A percentile compares a stretch with the other conserved stretches of the same genome.
Evolutionary conservation across 2,113 vertebrate genomes (phyloP).

Genomic region (Apus apus): DNA sequence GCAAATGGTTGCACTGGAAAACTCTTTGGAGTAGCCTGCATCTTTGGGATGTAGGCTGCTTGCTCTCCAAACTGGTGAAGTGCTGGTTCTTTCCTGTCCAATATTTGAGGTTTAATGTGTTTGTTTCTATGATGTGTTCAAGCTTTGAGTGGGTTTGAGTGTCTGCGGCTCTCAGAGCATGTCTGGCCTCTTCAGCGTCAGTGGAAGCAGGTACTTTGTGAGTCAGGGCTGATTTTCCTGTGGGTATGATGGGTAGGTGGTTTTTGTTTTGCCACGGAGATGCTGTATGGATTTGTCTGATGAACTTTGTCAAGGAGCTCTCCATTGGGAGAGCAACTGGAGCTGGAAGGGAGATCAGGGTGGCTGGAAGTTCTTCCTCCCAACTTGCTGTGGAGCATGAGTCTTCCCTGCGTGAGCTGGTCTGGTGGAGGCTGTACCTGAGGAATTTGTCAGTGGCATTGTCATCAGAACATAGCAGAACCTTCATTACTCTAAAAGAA

Average conservation of each 20-base stretch:
- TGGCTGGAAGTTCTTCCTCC: background rate
- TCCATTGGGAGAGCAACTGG: background rate
- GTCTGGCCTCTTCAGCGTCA: background rate
- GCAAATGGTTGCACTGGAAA: background rate
- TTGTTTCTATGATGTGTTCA: background rate
- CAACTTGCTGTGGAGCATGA: accelerated
- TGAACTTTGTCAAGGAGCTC: background rate
- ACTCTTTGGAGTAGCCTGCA: no score
- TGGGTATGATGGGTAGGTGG: background rate
- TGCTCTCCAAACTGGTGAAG: background rate
- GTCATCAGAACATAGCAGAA: background rate
- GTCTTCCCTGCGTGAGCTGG: background rate
- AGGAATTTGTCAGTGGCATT: background rate
- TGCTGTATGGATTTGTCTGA: background rate
- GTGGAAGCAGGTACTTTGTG: background rate
- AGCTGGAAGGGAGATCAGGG: background rate
- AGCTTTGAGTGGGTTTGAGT: background rate
- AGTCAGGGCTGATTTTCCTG: background rate
- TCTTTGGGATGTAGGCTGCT: background rate
- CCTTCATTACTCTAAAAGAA: background rate
- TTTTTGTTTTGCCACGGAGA: background rate
- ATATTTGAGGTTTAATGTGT: background rate
- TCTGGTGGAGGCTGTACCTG: background rate
- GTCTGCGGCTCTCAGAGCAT: background rate
- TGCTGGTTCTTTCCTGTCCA: background rate